A percentile compares a stretch with the other conserved stretches of the same genome.
Conservation (phyloP, 2,113 vertebrate genomes). For the Rhizomys pruinosus region DNA sequence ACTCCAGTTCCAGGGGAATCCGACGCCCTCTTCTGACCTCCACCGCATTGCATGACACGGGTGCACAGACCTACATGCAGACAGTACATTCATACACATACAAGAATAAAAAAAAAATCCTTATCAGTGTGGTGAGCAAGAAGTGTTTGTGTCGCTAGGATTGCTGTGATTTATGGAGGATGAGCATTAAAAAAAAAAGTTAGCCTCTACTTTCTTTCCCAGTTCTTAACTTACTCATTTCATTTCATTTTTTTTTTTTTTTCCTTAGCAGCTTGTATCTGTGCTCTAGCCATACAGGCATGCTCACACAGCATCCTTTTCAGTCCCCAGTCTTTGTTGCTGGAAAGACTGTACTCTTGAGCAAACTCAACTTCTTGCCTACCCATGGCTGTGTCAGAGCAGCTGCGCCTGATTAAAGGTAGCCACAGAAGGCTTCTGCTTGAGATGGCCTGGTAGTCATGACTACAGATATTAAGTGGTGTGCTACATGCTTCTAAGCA, state of each 20-base stretch:
- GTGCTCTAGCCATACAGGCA: neutral
- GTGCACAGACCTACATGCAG: no score
- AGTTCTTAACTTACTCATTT: neutral
- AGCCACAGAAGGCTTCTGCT: neutral
- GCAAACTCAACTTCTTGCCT: neutral
- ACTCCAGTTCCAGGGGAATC: no score
- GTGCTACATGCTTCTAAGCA: neutral
- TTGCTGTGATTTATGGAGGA: no score
- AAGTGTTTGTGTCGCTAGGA: no score
- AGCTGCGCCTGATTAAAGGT: neutral
- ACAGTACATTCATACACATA: no score
- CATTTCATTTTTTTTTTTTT: neutral
- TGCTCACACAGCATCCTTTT: neutral
- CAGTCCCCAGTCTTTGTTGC: neutral
- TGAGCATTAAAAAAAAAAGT: no score
- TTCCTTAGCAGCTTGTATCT: neutral
- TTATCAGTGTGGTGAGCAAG: no score
- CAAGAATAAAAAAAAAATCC: no score
- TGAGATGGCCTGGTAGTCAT: neutral
- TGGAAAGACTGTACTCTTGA: neutral
- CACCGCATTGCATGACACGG: no score
- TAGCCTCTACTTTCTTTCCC: no score
- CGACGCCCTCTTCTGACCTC: no score
- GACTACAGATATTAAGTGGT: neutral
- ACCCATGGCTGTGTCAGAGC: neutral